Evolutionary conservation across 2,888 invertebrate genomes (phyloP).

Genomic region (Blastobasis lacticolella): DNA sequence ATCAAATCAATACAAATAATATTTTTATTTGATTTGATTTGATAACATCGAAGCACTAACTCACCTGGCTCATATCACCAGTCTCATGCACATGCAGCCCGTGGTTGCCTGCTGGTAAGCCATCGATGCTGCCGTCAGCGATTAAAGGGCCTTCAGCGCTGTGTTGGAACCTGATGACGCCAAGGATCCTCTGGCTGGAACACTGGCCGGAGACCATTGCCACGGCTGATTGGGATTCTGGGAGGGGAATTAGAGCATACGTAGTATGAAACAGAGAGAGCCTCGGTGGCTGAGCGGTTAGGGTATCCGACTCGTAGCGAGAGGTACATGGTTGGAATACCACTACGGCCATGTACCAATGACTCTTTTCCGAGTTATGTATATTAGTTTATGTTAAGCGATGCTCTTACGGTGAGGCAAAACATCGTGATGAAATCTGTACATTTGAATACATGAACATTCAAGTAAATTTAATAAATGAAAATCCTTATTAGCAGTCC

Average conservation of each 20-base stretch:
- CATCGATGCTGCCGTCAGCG: constrained; percentile 90
- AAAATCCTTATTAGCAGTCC: no score
- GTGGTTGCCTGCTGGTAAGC: constrained; percentile 76
- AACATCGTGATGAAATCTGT: neutral
- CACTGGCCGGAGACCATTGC: constrained; percentile 77
- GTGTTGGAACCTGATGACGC: constrained; percentile 86
- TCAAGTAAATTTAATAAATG: no score
- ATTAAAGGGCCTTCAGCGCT: constrained; percentile 73
- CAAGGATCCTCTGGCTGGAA: constrained; percentile 70
- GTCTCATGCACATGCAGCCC: constrained; percentile 94
- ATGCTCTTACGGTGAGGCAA: neutral
- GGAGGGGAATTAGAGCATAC: neutral
- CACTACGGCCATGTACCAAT: neutral
- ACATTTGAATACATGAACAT: no score
- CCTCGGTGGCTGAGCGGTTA: no score
- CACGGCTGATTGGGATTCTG: constrained; percentile 76
- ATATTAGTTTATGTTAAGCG: neutral
- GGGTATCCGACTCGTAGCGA: neutral
- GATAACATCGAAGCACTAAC: constrained; percentile 11
- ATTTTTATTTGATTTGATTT: no score
- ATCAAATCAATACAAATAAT: no score
- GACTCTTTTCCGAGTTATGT: neutral
- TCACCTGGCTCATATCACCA: constrained; percentile 88
- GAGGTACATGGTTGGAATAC: neutral
- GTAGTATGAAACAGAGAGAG: no score